These are phyloP conservation scores for Microctonus hyperodae DNA, from an alignment of 2,888 invertebrate genomes.

Conservation along the genomic window DNA sequence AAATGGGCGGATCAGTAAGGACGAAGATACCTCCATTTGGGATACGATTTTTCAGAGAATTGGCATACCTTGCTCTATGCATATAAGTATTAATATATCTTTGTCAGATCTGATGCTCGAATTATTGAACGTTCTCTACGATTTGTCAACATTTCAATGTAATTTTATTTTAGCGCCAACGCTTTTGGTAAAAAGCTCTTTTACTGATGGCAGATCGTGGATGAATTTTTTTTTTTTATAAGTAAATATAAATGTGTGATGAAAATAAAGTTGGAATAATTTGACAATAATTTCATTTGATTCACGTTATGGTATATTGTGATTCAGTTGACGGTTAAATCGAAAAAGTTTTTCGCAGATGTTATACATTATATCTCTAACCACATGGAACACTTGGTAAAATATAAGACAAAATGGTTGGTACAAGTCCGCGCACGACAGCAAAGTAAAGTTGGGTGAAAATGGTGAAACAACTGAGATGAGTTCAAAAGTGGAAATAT, in stretches of 20 bases:
- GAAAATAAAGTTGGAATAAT: neutral
- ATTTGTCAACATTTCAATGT: constrained; percentile 3
- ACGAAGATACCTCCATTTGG: constrained; percentile 10
- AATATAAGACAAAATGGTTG: constrained; percentile 5
- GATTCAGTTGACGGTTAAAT: constrained; percentile 37
- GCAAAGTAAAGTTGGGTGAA: constrained; percentile 22
- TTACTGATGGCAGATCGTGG: neutral
- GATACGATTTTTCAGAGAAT: neutral
- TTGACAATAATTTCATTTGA: constrained; percentile 14
- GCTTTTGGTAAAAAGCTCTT: neutral
- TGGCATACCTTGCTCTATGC: neutral
- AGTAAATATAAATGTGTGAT: neutral
- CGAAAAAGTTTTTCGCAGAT: constrained; percentile 38
- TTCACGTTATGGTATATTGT: neutral
- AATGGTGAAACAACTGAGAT: constrained; percentile 41
- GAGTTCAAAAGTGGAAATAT: constrained; percentile 49
- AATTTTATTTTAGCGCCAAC: neutral
- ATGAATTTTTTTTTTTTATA: too few relatives aligned
- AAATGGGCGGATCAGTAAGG: constrained; percentile 1
- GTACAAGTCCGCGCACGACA: constrained; percentile 9
- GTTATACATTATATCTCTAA: constrained; percentile 5
- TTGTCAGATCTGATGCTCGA: neutral
- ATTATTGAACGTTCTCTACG: neutral
- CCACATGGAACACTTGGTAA: neutral
- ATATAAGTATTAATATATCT: neutral